Conservation (phyloP, 2,888 invertebrate genomes). For the Oscheius sp. region DNA sequence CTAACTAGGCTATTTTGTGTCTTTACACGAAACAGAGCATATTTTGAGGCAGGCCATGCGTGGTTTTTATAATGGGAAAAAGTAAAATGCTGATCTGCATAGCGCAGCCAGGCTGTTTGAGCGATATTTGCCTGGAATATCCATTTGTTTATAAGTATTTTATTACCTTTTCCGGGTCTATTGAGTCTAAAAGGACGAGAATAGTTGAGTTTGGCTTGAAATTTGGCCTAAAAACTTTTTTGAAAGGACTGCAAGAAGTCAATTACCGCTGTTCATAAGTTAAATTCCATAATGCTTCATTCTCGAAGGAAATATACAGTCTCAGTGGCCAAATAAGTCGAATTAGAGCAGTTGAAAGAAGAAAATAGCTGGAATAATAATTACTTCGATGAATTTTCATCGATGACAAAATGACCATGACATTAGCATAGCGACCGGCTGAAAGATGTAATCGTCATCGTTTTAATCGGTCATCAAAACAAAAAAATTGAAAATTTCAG, state of each 20-base stretch:
- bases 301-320: background rate
- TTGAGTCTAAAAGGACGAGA: background rate
- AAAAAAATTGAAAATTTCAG: too few relatives aligned
- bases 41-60: background rate
- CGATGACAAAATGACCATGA: background rate
- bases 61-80: background rate
- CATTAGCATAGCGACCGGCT: background rate
- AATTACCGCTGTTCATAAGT: background rate
- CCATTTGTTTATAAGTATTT: background rate
- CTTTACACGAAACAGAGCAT: slow-evolving; percentile 1
- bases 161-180: background rate
- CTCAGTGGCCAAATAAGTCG: background rate
- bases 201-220: background rate
- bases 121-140: background rate
- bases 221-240: background rate
- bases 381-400: background rate
- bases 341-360: background rate
- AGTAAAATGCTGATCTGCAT: background rate
- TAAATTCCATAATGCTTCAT: slow-evolving; percentile 7
- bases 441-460: background rate
- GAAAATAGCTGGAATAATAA: background rate
- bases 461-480: too few relatives aligned
- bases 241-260: background rate
- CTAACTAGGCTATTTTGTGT: background rate
- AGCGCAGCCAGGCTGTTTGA: background rate